phyloP scores from a whole-genome alignment of 2,888 invertebrate species.

The Acleris sparsana region DNA sequence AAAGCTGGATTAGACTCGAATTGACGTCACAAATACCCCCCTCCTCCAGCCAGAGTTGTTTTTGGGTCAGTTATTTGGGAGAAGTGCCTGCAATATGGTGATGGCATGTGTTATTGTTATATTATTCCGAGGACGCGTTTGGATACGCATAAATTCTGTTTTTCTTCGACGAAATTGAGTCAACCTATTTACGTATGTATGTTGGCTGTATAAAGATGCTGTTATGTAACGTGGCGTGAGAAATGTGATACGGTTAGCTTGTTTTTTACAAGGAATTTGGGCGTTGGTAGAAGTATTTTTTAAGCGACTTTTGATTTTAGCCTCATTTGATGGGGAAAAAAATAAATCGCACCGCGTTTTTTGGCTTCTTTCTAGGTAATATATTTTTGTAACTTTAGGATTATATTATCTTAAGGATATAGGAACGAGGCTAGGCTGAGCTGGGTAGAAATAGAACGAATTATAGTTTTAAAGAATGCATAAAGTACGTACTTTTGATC shows the following conservation, averaged over 20 bases:
- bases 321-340: too few relatives aligned
- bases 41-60: constrained; percentile 44
- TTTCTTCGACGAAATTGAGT: constrained; percentile 27
- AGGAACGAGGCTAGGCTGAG: too few relatives aligned
- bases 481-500: too few relatives aligned
- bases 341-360: too few relatives aligned
- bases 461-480: too few relatives aligned
- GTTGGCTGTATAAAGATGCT: constrained; percentile 7
- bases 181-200: constrained; percentile 21
- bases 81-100: constrained; percentile 47
- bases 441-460: too few relatives aligned
- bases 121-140: constrained; percentile 31
- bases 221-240: constrained; percentile 10
- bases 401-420: too few relatives aligned
- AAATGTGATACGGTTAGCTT: neutral
- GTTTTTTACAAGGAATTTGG: neutral
- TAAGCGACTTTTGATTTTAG: too few relatives aligned
- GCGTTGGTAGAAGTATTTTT: too few relatives aligned
- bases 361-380: too few relatives aligned
- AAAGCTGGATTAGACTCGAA: constrained; percentile 25
- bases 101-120: constrained; percentile 39
- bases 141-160: constrained; percentile 35
- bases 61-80: constrained; percentile 59
- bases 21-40: constrained; percentile 33
- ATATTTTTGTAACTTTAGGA: too few relatives aligned